Base-by-base conservation (phyloP, 1,140 invertebrate species). In the Aphelinus certus region DNA sequence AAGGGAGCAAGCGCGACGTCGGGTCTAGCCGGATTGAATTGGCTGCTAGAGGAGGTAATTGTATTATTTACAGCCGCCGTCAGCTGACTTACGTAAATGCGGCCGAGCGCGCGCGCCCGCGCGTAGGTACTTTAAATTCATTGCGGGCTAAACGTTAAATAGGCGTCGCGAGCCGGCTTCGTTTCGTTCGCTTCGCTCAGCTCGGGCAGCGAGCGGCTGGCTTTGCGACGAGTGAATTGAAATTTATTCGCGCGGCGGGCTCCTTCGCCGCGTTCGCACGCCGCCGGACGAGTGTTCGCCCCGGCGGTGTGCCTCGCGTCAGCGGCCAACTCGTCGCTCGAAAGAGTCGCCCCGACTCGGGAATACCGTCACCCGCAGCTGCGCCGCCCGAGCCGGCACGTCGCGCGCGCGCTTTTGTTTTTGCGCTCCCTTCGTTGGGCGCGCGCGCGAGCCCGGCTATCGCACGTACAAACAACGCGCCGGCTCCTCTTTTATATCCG, bases 21-120 rank as follows among this genome's bases (percentile, higher is more conserved):
- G 26, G 26, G 26, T 63, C 51, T 26, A 48, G 67, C 67, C 48
- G 45, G 56, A 83, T 82, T 84, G 81, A 82, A 84, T 83, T 77
- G 80, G 76, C 79, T 79, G 78, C 53, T 26, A 68, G 71, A 64
- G 72, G 76, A 76, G 77, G 79, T 83, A 83, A 83, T 82, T 79
- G 78, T 77, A 82, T 84, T 81, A 83, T 79, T 83, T 77, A 76
- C 60, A 72, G 76, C 76, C 77, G 47, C 51, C 74, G 76, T 79
- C 68, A 68, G 61, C 66, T 48, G 78, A 70, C 72, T 82, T 80
- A 80, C 77, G 79, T 78, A 81, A 81, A 81, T 79, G 76, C 75
- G 68, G 26, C 26, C 26, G 26, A 26, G 26, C 26, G 26, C 26
- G 26, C 26, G 26, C 26, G 26, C 26, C 26, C 26, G 26, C 72